Percentiles rank a stretch among this genome's conserved stretches.
Evolutionary conservation across 2,797 vertebrate genomes (phyloP).

Genomic region (Neomorphus geoffroyi): DNA sequence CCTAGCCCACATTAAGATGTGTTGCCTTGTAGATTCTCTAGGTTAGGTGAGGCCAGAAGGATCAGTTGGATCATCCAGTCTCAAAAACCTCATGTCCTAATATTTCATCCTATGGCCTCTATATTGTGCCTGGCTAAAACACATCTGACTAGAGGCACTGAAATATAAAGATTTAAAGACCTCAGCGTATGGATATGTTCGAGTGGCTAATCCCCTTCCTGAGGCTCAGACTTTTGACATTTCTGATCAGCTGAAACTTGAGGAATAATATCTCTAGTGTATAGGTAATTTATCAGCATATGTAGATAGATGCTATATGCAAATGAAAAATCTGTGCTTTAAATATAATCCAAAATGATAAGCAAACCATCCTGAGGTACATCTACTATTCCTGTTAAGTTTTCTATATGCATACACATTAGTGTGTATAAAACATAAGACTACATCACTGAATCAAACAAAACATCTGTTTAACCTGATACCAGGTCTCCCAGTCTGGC

Average conservation of each 20-base stretch:
- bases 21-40: not conserved
- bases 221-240: not conserved
- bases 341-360: not conserved
- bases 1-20: not conserved
- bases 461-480: not conserved
- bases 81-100: not conserved
- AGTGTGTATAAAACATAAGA: not conserved
- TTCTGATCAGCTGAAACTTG: not conserved
- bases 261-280: not conserved
- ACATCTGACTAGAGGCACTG: not conserved
- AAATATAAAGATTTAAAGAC: not conserved
- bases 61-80: not conserved
- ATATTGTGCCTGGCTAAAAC: not conserved
- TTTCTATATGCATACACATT: accelerated
- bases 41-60: not conserved
- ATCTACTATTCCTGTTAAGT: not conserved
- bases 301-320: not conserved
- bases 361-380: not conserved
- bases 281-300: not conserved
- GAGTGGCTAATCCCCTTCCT: not conserved
- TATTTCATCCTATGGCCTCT: not conserved
- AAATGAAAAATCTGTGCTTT: not conserved
- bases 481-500: not conserved
- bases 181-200: not conserved
- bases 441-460: not conserved